Percentiles rank a stretch among this genome's conserved stretches.
These are phyloP conservation scores for Sebastes vulpes DNA, from an alignment of 2,797 vertebrate genomes.

Conservation along the genomic window DNA sequence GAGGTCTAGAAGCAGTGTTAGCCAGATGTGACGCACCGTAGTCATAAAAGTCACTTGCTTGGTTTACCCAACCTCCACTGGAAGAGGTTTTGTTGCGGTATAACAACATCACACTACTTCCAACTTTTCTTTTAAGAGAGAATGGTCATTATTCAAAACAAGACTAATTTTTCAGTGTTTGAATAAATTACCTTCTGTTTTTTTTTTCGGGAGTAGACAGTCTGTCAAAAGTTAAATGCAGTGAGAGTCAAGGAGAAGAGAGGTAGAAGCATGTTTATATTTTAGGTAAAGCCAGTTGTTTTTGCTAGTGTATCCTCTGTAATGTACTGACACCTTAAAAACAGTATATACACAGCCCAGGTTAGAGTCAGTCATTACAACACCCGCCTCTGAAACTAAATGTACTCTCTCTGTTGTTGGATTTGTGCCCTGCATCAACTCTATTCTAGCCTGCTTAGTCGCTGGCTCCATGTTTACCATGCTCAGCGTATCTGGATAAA, in stretches of 20 bases:
- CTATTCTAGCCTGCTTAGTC: neutral
- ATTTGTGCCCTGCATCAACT: neutral
- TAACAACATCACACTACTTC: neutral
- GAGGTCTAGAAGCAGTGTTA: neutral
- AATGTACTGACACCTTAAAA: neutral
- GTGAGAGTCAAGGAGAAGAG: neutral
- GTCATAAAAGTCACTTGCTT: too few relatives aligned
- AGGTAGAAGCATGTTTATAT: neutral
- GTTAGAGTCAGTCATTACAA: neutral
- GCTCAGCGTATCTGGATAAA: neutral
- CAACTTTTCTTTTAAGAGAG: neutral
- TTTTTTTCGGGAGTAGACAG: neutral
- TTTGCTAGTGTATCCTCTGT: neutral
- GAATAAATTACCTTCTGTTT: too few relatives aligned
- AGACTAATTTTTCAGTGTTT: too few relatives aligned
- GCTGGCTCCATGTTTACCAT: neutral
- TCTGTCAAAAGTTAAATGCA: neutral
- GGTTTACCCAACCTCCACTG: neutral
- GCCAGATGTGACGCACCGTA: rapidly evolving
- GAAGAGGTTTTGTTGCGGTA: neutral
- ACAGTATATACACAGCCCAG: neutral
- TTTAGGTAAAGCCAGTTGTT: neutral
- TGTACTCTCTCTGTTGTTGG: neutral
- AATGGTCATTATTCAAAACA: too few relatives aligned
- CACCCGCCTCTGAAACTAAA: neutral